phyloP scores from a whole-genome alignment of 2,888 invertebrate genomes.

The Embidobia sp. region DNA sequence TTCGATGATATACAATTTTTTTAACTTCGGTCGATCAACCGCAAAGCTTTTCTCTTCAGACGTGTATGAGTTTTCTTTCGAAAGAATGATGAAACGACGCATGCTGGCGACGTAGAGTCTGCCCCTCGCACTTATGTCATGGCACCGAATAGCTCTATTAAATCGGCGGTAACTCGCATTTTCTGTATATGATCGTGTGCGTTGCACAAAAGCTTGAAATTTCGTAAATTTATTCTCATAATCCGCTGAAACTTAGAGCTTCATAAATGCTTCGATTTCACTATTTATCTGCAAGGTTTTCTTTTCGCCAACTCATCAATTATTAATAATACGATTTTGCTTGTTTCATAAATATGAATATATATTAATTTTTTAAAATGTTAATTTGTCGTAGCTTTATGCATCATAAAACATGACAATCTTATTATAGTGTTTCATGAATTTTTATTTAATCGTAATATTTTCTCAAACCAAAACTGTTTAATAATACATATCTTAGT shows the following conservation, averaged over 20 bases:
- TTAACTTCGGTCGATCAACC: slow-evolving; percentile 65
- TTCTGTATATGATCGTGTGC: slow-evolving; percentile 22
- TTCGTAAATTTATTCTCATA: slow-evolving; percentile 34
- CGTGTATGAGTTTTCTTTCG: slow-evolving; percentile 66
- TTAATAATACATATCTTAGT: too few species aligned
- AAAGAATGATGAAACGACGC: slow-evolving; percentile 58
- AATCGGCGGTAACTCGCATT: slow-evolving; percentile 45
- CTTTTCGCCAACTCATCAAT: background rate
- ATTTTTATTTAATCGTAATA: too few species aligned
- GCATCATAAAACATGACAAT: too few species aligned
- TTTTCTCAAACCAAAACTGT: too few species aligned
- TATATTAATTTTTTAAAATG: too few species aligned
- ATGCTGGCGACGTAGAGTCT: slow-evolving; percentile 68
- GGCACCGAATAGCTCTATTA: slow-evolving; percentile 53
- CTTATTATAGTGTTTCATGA: too few species aligned
- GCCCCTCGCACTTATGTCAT: slow-evolving; percentile 52
- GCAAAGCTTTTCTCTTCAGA: slow-evolving; percentile 69
- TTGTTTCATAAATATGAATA: too few species aligned
- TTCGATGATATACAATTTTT: slow-evolving; percentile 1
- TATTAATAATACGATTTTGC: too few species aligned
- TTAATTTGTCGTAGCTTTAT: too few species aligned
- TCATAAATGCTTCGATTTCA: slow-evolving; percentile 21
- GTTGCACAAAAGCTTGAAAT: slow-evolving; percentile 17
- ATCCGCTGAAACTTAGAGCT: slow-evolving; percentile 22
- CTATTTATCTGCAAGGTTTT: background rate